Evolutionary conservation across 64 coral and sea anemone species (phyloP), one percentile per base, ranked within the genome.

Genomic region (Anthopleura sola): DNA sequence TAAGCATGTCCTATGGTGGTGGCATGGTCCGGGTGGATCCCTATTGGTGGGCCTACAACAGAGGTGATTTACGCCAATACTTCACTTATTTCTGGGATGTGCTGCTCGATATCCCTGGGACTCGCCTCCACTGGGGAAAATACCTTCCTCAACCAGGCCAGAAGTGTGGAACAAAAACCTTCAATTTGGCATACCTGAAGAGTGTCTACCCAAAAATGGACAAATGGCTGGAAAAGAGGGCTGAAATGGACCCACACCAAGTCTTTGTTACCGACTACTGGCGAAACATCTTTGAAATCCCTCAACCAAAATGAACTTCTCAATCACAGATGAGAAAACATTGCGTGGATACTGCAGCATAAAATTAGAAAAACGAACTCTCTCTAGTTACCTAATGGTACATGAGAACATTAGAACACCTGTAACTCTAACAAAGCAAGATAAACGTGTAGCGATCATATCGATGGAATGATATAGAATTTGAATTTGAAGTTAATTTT

Each of bases 121-220:
- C 64, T 15, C 84, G 92, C 24, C 88, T 94, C 17, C 92, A 94
- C 50, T 94, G 92, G 92, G 92, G 92, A 0, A 94, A 94, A 55
- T 94, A 94, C 66, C 92, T 94, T 75, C 92, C 92, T 11, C 28
- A 28, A 0, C 87, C 88, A 17, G 39, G 68, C 68, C 92, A 94
- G 84, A 49, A 83, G 47, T 94, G 92, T 28, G 92, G 92, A 5
- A 49, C 36, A 3, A 78, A 81, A 21, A 94, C 53, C 26, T 94
- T 94, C 84, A 94, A 90, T 38, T 49, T 82, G 64, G 68, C 47
- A 13, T 94, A 94, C 81, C 88, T 94, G 68, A 90, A 83, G 84
- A 87, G 68, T 12, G 92, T 83, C 78, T 94, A 94, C 84, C 83
- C 83, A 15, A 90, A 77, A 78, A 82, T 94, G 84, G 66, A 94